Evolutionary conservation across 2,797 vertebrate species (phyloP).

Genomic region (Chanos chanos): DNA sequence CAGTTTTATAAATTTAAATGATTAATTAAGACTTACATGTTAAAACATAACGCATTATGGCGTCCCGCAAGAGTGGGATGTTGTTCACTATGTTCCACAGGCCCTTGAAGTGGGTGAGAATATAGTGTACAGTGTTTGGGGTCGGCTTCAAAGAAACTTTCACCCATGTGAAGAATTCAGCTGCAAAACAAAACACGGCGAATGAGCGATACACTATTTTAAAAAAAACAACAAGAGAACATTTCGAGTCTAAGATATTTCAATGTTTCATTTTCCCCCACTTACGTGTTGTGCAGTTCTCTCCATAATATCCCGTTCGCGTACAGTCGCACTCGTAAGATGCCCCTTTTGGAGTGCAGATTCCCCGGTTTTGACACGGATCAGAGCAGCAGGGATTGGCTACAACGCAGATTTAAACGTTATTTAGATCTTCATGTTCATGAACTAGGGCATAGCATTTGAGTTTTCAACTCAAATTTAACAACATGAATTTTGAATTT

Average conservation of each 20-base stretch:
- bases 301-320: slow-evolving; percentile 84
- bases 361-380: slow-evolving; percentile 90
- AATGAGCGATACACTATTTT: too few relatives aligned
- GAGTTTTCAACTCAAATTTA: too few relatives aligned
- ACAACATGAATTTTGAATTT: too few relatives aligned
- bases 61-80: slow-evolving; percentile 80
- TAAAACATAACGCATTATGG: slow-evolving; percentile 91
- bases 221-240: neutral
- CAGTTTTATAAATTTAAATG: neutral
- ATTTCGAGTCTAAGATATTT: neutral
- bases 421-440: neutral
- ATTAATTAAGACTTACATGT: slow-evolving; percentile 79
- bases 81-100: slow-evolving; percentile 91
- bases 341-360: slow-evolving; percentile 74
- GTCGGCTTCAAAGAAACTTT: slow-evolving; percentile 81
- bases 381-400: slow-evolving; percentile 90
- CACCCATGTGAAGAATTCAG: slow-evolving; percentile 87
- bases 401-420: slow-evolving; percentile 41
- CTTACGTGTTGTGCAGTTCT: slow-evolving; percentile 91
- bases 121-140: slow-evolving; percentile 88
- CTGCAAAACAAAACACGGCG: slow-evolving; percentile 56
- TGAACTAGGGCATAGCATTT: too few relatives aligned
- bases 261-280: neutral
- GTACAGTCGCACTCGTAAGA: slow-evolving; percentile 93
- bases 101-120: slow-evolving; percentile 90